Evolutionary conservation across 2,797 vertebrate genomes (phyloP).

Genomic region (Amniataba percoides): DNA sequence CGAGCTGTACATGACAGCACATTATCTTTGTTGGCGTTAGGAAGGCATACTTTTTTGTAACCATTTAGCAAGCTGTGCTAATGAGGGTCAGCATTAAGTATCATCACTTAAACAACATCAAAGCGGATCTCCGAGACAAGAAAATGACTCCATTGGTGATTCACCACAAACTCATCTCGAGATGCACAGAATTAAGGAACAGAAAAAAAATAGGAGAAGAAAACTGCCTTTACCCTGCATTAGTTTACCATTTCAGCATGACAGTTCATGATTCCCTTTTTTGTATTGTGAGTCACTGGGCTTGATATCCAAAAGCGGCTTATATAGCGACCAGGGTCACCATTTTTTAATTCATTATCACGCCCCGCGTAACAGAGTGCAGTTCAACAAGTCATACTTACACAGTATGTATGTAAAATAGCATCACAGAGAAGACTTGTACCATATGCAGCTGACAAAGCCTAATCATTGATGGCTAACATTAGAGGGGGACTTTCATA

Average conservation of each 20-base stretch:
- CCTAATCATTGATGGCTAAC: conserved; percentile 23
- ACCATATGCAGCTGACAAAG: conserved; percentile 60
- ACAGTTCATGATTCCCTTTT: conserved; percentile 69
- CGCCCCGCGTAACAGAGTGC: conserved; percentile 58
- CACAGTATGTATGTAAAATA: conserved; percentile 52
- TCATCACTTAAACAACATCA: conserved; percentile 78
- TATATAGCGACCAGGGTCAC: conserved; percentile 63
- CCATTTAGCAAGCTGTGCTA: conserved; percentile 73
- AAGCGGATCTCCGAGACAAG: conserved; percentile 73
- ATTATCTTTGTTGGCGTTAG: conserved; percentile 69
- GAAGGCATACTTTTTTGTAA: conserved; percentile 55
- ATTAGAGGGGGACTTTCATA: conserved; percentile 24
- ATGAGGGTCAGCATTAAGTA: conserved; percentile 77
- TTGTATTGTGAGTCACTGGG: conserved; percentile 63
- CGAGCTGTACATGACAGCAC: conserved; percentile 62
- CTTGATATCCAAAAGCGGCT: conserved; percentile 73
- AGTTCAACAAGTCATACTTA: conserved; percentile 68
- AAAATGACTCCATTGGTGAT: conserved; percentile 75
- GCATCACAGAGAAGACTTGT: conserved; percentile 59
- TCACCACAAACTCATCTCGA: conserved; percentile 72
- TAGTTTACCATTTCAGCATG: conserved; percentile 75
- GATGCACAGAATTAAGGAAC: conserved; percentile 68
- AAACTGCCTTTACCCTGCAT: conserved; percentile 71
- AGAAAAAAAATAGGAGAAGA: conserved; percentile 24
- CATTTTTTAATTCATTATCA: conserved; percentile 72